Evolutionary conservation across 2,888 invertebrate genomes (phyloP), one percentile per base, ranked within the genome.

Genomic region (Bombylius discolor): DNA sequence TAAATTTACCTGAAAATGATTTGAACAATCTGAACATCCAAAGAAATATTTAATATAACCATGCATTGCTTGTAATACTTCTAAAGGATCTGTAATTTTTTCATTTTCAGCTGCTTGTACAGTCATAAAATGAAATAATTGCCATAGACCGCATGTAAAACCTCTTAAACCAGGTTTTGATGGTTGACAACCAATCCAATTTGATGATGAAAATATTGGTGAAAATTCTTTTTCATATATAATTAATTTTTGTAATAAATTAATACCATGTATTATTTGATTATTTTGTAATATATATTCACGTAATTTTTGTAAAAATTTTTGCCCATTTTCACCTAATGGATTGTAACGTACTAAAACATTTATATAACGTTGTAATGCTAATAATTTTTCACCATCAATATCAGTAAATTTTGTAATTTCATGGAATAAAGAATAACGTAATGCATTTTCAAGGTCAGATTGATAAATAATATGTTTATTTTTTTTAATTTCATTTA

Each of bases 131-230:
- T 99, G 99, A 69, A 96, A 99, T 63, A 95, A 74, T 13, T 85
- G 87, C 99, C 99, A 99, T 42, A 99, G 76, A 0, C 94, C 88
- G 74, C 98, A 99, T 0, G 95, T 89, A 70, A 90, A 98, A 12
- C 96, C 95, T 52, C 97, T 79, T 64, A 80, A 83, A 4, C 64
- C 63, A 0, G 82, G 73, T 56, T 80, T 77, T 63, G 93, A 93
- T 11, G 94, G 92, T 63, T 78, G 79, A 68, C 98, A 99, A 4
- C 85, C 86, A 44, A 88, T 73, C 82, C 87, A 97, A n/a, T 75
- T 73, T 32, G 67, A 66, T 0, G 76, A 67, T 0, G 70, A 66
- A 58, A 68, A 72, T 8, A 85, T 77, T 14, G 82, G 79, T n/a
- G 75, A 69, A 63, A 80, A 74, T 42, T 75, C 70, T 7, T 66